Percentiles rank a stretch among this genome's conserved stretches.
phyloP scores from a whole-genome alignment of 2,797 vertebrate species.

The Cyclura pinguis region DNA sequence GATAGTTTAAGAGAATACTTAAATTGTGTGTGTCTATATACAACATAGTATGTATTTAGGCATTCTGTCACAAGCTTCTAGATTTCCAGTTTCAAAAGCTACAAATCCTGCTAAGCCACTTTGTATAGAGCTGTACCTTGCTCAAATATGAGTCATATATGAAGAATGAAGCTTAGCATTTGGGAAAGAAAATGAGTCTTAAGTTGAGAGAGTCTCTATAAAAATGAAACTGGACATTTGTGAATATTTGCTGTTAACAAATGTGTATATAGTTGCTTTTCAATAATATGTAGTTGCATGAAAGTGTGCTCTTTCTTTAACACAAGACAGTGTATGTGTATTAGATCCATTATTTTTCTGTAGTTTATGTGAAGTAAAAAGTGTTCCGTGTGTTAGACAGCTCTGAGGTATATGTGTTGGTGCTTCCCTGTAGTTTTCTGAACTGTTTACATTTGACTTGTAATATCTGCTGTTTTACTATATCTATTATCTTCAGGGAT shows the following conservation, averaged over 20 bases:
- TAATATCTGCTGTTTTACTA: neutral
- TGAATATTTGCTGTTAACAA: neutral
- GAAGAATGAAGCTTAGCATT: neutral
- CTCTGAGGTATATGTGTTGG: neutral
- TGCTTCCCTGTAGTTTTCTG: neutral
- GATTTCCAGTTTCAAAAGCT: neutral
- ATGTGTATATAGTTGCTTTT: neutral
- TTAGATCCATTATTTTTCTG: neutral
- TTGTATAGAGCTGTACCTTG: neutral
- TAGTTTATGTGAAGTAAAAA: neutral
- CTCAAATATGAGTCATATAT: neutral
- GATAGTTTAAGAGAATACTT: neutral
- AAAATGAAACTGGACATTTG: neutral
- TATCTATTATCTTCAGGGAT: neutral
- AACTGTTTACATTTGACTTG: neutral
- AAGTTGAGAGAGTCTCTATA: neutral
- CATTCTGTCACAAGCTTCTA: neutral
- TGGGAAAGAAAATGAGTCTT: too few species aligned
- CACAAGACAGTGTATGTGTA: neutral
- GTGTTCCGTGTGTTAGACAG: neutral
- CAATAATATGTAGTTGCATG: too few species aligned
- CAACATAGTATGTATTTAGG: neutral
- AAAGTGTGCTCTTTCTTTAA: neutral
- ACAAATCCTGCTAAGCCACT: neutral
- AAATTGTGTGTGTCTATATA: neutral